Percentiles rank a stretch among this genome's conserved stretches.
Evolutionary conservation across 1,140 invertebrate genomes (phyloP).

Genomic region (Vanessa atalanta): DNA sequence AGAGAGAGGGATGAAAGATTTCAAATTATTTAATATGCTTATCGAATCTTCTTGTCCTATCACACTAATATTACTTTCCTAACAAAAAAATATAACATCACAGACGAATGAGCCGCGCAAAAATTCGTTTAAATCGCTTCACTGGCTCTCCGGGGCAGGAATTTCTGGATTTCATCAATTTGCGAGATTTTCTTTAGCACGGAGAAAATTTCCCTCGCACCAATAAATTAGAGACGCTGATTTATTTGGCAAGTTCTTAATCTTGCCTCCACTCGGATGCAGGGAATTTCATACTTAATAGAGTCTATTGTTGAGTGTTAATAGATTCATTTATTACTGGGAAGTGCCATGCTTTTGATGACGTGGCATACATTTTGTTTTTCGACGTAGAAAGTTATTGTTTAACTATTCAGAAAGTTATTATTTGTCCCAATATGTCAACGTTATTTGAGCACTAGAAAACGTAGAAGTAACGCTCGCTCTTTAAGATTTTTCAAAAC

Average conservation of each 20-base stretch:
- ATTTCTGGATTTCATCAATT: conserved; percentile 72
- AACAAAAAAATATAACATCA: conserved; percentile 31
- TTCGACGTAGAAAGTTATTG: neutral
- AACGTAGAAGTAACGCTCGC: too few relatives aligned
- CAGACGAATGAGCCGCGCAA: conserved; percentile 42
- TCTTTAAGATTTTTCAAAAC: too few relatives aligned
- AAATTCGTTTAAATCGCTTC: conserved; percentile 60
- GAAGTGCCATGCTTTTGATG: neutral
- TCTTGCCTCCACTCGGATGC: conserved; percentile 31
- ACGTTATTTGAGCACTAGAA: too few relatives aligned
- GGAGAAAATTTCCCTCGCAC: conserved; percentile 55
- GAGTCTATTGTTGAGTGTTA: conserved; percentile 33
- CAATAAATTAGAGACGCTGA: conserved; percentile 66
- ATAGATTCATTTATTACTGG: conserved; percentile 28
- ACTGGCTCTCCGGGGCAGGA: conserved; percentile 50
- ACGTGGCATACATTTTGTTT: neutral
- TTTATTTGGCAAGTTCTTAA: conserved; percentile 68
- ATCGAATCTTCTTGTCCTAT: neutral
- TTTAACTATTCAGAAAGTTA: too few relatives aligned
- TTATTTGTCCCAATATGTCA: too few relatives aligned
- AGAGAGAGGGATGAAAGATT: too few relatives aligned
- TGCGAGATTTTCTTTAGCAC: conserved; percentile 64
- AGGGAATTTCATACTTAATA: conserved; percentile 30
- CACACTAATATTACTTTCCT: conserved; percentile 21
- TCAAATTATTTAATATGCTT: neutral